Evolutionary conservation across 2,888 invertebrate species (phyloP), one percentile per base, ranked within the genome.

Genomic region (Helobdella robusta): DNA sequence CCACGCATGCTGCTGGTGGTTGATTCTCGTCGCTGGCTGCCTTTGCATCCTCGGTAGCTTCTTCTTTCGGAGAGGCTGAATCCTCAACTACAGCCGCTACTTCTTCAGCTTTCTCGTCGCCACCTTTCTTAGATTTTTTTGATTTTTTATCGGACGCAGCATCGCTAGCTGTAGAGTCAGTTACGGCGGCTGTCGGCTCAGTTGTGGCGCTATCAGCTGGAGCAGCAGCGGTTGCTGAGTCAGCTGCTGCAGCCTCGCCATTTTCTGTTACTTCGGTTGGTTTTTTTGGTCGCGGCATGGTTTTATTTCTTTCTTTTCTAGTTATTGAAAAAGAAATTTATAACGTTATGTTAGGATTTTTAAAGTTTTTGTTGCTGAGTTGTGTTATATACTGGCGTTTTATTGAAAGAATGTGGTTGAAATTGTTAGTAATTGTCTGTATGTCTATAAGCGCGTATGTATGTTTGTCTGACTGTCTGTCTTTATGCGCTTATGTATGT

Each of bases 391-490:
- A 40, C n/a, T 40, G 11, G n/a, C 11, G 11, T 40, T 15, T 40
- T 40, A 40, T 40, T 15, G 11, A 40, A 40, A 15, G 44, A 40
- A 40, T 40, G n/a, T n/a, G n/a, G n/a, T n/a, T n/a, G n/a, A n/a
- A n/a, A 40, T 11, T 15, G 15, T 11, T 15, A 40, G 15, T 15
- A 40, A 15, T 40, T 40, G 15, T 40, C 15, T 40, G 8, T 11
- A 40, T 15, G 15, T 11, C 44, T 40, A 15, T 15, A 40, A 40
- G 11, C 8, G 15, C 25, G 50, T 50, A 25, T 50, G 50, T 50
- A 25, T 50, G 50, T 50, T n/a, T 50, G 50, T 50, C 20, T 50
- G 50, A n/a, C n/a, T n/a, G n/a, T n/a, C n/a, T n/a, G n/a, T n/a
- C n/a, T n/a, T n/a, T n/a, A n/a, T n/a, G n/a, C n/a, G n/a, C n/a